Evolutionary conservation across 2,797 vertebrate genomes (phyloP).

Genomic region (Champsocephalus esox): DNA sequence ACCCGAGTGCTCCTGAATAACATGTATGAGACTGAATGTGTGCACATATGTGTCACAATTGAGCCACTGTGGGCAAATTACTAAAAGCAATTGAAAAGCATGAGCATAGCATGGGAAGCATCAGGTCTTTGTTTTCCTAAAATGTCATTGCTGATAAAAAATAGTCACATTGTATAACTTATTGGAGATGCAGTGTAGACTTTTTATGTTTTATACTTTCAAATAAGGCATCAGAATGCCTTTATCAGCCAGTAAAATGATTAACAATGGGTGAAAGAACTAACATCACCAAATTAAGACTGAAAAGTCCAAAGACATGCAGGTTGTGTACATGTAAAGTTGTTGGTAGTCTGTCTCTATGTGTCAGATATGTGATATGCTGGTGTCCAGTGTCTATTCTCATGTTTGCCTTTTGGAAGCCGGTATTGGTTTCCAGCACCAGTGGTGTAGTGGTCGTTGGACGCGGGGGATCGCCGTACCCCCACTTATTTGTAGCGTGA

Average conservation of each 20-base stretch:
- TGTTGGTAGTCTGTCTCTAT: not conserved
- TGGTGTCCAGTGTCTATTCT: not conserved
- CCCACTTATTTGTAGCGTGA: too few species aligned
- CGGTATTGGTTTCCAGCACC: not conserved
- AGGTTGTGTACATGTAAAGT: slow-evolving; percentile 1
- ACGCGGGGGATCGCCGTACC: too few species aligned
- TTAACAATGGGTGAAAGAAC: not conserved
- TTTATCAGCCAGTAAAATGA: not conserved
- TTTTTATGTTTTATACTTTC: not conserved
- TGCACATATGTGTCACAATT: not conserved
- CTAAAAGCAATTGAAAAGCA: not conserved
- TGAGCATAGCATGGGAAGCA: not conserved
- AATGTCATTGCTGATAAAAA: not conserved
- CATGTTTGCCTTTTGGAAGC: not conserved
- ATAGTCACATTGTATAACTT: not conserved
- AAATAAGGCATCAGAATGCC: not conserved
- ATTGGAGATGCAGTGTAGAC: not conserved
- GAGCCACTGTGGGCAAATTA: not conserved
- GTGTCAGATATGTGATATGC: not conserved
- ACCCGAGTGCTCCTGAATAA: not conserved
- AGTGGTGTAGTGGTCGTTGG: too few species aligned
- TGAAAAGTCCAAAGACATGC: not conserved
- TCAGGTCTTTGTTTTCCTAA: not conserved
- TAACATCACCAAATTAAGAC: not conserved
- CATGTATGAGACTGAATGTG: not conserved